Evolutionary conservation across 2,113 vertebrate species (phyloP), one percentile per base, ranked within the genome.

Genomic region (Python bivittatus): DNA sequence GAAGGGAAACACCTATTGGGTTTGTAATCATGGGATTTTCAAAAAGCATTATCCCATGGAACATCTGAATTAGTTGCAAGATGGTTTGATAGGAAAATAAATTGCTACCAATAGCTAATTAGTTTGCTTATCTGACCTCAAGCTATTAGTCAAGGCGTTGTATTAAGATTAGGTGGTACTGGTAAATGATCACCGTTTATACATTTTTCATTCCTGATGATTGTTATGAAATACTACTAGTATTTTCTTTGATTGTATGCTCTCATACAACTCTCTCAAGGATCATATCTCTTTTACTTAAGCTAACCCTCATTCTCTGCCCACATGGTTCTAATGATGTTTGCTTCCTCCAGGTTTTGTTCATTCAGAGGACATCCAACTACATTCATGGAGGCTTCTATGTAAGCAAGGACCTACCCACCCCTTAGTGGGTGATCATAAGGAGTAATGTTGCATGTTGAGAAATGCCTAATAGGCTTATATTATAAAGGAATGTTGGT

Each of bases 1-100:
- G 54, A 90, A 72, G 10, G 52, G 15, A 88, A 94, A 93, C 86
- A 54, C 42, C 68, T 84, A 15, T 60, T 93, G 20, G 22, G 57
- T 93, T 95, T 95, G 86, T 90, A 88, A 22, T 10, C 88, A 86
- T 93, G 57, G 84, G 91, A 79, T 94, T 95, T 92, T 88, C 27
- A 23, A 27, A 17, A 92, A 13, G 72, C 44, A 92, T 96, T 92
- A 95, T 86, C 88, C 95, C 44, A 58, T 23, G 12, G 48, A 88
- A 92, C 90, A 89, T 79, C 92, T 92, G 88, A 92, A 13, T 83
- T 54, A 90, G 29, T 42, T 58, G 84, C 25, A 58, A 52, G 22
- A 42, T 90, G 72, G 88, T 95, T 94, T 85, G 89, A 91, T 92
- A 79, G 0, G n/a, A 15, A 86, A 23, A 38, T 61, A 6, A 92